Evolutionary conservation across 2,888 invertebrate genomes (phyloP).

Genomic region (Papilio demoleus): DNA sequence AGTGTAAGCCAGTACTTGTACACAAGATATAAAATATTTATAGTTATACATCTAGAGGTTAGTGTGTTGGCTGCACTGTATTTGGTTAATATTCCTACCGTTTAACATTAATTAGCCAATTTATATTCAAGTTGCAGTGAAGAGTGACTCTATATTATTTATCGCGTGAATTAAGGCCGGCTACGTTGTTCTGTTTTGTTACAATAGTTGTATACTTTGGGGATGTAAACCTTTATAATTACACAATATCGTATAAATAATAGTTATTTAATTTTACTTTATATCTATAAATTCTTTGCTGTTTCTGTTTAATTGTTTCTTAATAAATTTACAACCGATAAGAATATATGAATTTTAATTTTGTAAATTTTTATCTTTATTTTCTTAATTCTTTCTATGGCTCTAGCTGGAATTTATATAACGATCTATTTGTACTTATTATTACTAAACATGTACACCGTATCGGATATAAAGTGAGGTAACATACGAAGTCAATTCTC

Average conservation of each 20-base stretch:
- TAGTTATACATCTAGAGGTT: slow-evolving; percentile 46
- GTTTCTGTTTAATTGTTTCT: too few relatives aligned
- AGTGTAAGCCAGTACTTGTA: slow-evolving; percentile 40
- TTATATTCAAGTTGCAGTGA: slow-evolving; percentile 79
- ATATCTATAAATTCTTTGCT: too few relatives aligned
- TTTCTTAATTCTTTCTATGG: too few relatives aligned
- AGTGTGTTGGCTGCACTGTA: slow-evolving; percentile 56
- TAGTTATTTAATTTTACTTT: too few relatives aligned
- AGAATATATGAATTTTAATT: too few relatives aligned
- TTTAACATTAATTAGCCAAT: slow-evolving; percentile 78
- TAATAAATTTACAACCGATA: too few relatives aligned
- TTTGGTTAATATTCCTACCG: slow-evolving; percentile 68
- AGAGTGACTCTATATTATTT: slow-evolving; percentile 75
- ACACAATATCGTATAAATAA: not conserved
- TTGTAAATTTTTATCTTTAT: too few relatives aligned
- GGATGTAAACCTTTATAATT: slow-evolving; percentile 18
- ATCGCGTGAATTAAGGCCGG: slow-evolving; percentile 64
- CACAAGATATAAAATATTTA: slow-evolving; percentile 52
- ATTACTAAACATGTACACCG: too few relatives aligned
- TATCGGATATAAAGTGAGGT: too few relatives aligned
- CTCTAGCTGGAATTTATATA: too few relatives aligned
- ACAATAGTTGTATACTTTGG: slow-evolving; percentile 37
- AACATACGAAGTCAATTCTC: too few relatives aligned
- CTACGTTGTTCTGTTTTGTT: slow-evolving; percentile 54
- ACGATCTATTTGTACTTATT: too few relatives aligned